Evolutionary conservation across 2,113 vertebrate genomes (phyloP).

Genomic region (Vulpes ferrilata): DNA sequence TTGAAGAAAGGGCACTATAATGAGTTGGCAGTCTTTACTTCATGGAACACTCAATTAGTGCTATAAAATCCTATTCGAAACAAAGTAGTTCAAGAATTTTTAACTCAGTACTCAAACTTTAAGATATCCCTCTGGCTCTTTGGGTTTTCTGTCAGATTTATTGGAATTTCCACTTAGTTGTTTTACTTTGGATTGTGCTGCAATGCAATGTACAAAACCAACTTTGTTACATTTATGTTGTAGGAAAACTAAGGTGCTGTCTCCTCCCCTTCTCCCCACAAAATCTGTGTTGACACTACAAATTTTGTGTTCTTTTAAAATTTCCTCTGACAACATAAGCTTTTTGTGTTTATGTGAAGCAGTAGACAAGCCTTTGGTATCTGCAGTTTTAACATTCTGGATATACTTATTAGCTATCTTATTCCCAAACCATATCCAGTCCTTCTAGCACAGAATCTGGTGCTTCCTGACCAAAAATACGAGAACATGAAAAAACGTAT

Average conservation of each 20-base stretch:
- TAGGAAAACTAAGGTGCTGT: slow-evolving; percentile 76
- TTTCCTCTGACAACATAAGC: slow-evolving; percentile 5
- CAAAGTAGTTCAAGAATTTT: slow-evolving; percentile 47
- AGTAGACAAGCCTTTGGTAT: slow-evolving; percentile 33
- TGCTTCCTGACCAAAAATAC: slow-evolving; percentile 63
- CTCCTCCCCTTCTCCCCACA: not conserved
- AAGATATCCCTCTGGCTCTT: slow-evolving; percentile 39
- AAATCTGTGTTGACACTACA: slow-evolving; percentile 56
- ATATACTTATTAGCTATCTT: slow-evolving; percentile 16
- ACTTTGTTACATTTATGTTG: slow-evolving; percentile 52
- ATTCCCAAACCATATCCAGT: slow-evolving; percentile 42
- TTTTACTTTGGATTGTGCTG: slow-evolving; percentile 73
- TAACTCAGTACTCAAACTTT: slow-evolving; percentile 18
- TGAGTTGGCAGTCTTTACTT: slow-evolving; percentile 4
- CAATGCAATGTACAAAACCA: slow-evolving; percentile 61
- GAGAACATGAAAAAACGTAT: slow-evolving; percentile 51
- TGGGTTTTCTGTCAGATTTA: slow-evolving; percentile 43
- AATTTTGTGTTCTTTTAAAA: slow-evolving; percentile 45
- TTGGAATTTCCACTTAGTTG: slow-evolving; percentile 49
- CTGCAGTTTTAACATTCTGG: slow-evolving; percentile 59
- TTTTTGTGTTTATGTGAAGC: slow-evolving; percentile 39
- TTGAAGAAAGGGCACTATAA: slow-evolving; percentile 37
- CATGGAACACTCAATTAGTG: slow-evolving; percentile 40
- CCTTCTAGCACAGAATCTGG: slow-evolving; percentile 50
- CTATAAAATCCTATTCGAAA: slow-evolving; percentile 72